Evolutionary conservation across 64 coral and sea anemone genomes (phyloP).

Genomic region (Catalaphyllia jardinei): DNA sequence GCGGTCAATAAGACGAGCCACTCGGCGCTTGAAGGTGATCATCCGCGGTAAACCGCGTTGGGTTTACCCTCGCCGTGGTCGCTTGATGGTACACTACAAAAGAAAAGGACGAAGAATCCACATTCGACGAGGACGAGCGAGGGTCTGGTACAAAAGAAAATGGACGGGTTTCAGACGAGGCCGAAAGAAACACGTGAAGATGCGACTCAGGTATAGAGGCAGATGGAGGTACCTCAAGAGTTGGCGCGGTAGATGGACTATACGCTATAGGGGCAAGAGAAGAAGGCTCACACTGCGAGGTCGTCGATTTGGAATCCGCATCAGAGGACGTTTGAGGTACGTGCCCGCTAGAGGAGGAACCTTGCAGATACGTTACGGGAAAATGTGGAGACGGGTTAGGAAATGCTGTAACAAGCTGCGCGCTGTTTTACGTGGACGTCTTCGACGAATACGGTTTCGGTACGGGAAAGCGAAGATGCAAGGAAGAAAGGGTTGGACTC

Average conservation of each 20-base stretch:
- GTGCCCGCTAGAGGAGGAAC: neutral
- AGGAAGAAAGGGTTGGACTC: neutral
- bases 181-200: neutral
- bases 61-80: slow-evolving; percentile 16
- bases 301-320: slow-evolving; percentile 1
- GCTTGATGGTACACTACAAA: neutral
- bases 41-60: neutral
- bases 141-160: neutral
- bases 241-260: neutral
- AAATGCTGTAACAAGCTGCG: slow-evolving; percentile 30
- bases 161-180: slow-evolving; percentile 1
- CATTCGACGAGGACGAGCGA: neutral
- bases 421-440: slow-evolving; percentile 15
- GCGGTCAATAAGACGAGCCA: neutral
- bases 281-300: slow-evolving; percentile 5
- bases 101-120: neutral
- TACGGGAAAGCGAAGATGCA: neutral
- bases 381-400: slow-evolving; percentile 8
- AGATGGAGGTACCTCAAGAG: neutral
- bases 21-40: neutral
- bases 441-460: slow-evolving; percentile 23
- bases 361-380: slow-evolving; percentile 21
- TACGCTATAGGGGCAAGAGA: neutral
- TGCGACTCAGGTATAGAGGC: slow-evolving; percentile 3
- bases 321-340: slow-evolving; percentile 3